Evolutionary conservation across 2,888 invertebrate species (phyloP), one percentile per base, ranked within the genome.

Genomic region (Glaucopsyche alexis): DNA sequence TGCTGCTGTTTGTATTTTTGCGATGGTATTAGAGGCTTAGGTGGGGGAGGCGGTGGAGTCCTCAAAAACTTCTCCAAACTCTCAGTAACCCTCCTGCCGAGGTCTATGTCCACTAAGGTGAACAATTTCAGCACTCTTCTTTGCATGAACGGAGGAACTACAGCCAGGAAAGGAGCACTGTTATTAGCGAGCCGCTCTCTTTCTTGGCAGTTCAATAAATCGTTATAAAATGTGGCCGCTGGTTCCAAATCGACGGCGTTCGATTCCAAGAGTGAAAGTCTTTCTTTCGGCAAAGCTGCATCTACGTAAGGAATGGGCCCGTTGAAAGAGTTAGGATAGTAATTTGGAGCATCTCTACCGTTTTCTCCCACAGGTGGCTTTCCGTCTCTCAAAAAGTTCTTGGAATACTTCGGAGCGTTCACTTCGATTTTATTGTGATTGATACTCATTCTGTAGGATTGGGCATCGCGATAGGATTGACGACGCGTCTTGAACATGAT

Each of bases 261-360:
- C 16, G 80, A 82, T 60, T 87, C 82, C 1, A 80, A 78, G 47
- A 87, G 71, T 11, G 76, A 49, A 0, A 84, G 55, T 71, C 78
- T 79, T 14, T 82, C 79, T 8, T 81, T 81, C 0, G 87, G 87
- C 7, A 77, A 77, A 60, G 76, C 81, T 19, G 83, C 81, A 9
- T 94, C 91, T 1, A 94, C 93, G 79, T 94, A 94, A 42, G 94
- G 94, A 75, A 94, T 93, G 0, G 98, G 98, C 0, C 98, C 99
- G 78, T 94, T 94, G 87, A 98, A 99, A 73, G 98, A 97, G 91
- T 99, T 99, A 0, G 99, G 99, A 88, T 94, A 98, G 85, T 99
- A 99, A 86, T 98, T 98, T 0, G 99, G 98, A 0, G 96, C 96
- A 50, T 96, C 96, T 40, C 94, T 95, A 91, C 97, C 97, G 84